Percentiles rank a stretch among this genome's conserved stretches.
These are phyloP conservation scores for Meloidogyne hapla DNA, from an alignment of 1,140 invertebrate species.

Conservation along the genomic window DNA sequence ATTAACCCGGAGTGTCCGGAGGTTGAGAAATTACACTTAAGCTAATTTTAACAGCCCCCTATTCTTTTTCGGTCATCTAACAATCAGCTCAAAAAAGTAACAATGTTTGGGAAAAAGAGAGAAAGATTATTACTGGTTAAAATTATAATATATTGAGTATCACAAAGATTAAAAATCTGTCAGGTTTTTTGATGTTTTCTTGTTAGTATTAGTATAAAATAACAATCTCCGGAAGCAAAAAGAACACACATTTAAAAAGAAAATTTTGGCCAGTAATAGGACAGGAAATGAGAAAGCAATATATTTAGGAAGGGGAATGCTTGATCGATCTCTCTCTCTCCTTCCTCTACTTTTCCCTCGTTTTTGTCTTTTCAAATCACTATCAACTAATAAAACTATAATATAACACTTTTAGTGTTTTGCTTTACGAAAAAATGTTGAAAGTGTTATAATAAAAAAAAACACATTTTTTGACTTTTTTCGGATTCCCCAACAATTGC, in stretches of 20 bases:
- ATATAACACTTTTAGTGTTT: too few species aligned
- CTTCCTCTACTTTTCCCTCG: neutral
- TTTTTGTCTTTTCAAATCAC: conserved; percentile 1
- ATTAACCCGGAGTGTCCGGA: too few species aligned
- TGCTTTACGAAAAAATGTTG: too few species aligned
- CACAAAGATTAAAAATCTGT: neutral
- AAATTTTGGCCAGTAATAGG: neutral
- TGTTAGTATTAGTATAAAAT: neutral
- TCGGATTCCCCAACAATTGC: too few species aligned
- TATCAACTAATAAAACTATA: neutral
- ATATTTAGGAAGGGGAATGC: neutral
- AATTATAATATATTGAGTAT: neutral
- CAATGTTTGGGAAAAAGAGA: too few species aligned
- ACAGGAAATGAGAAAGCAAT: neutral
- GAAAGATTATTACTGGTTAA: too few species aligned
- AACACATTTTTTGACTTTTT: too few species aligned
- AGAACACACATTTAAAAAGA: neutral
- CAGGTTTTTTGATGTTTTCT: neutral
- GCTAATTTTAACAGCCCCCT: too few species aligned
- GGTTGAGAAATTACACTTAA: too few species aligned
- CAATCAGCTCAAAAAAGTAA: too few species aligned
- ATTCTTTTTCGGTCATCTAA: too few species aligned
- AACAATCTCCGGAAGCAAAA: neutral
- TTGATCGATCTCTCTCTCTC: neutral
- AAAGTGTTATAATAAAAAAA: too few species aligned